phyloP scores from a whole-genome alignment of 2,888 invertebrate genomes.

The Opisthograptis luteolata region DNA sequence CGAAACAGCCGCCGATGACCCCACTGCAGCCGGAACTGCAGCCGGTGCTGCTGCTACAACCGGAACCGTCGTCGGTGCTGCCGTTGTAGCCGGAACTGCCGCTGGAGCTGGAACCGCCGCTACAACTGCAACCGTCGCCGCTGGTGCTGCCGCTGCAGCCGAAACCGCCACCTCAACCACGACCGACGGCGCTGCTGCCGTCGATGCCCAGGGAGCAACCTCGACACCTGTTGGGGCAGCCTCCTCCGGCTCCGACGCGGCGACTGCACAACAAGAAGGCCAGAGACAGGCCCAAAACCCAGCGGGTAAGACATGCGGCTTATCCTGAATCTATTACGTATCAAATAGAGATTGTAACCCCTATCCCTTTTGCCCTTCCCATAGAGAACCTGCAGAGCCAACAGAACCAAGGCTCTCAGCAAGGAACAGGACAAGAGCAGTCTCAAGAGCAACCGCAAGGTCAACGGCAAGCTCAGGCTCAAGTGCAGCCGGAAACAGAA shows the following conservation, averaged over 20 bases:
- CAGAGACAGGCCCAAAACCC: too few relatives aligned
- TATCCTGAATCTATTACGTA: constrained; percentile 54
- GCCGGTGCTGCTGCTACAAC: neutral
- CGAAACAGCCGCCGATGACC: too few relatives aligned
- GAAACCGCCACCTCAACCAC: neutral
- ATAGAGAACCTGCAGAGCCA: constrained; percentile 47
- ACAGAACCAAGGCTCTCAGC: constrained; percentile 14
- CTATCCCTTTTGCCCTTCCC: constrained; percentile 61
- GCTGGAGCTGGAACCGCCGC: neutral
- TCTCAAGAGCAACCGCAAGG: constrained; percentile 18
- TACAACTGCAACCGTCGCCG: neutral
- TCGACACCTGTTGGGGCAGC: too few relatives aligned
- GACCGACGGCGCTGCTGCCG: neutral
- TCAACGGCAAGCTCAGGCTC: constrained; percentile 17
- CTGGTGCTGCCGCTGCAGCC: neutral
- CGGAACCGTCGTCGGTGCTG: neutral
- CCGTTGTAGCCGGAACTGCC: neutral
- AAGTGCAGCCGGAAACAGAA: constrained; percentile 1
- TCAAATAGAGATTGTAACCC: constrained; percentile 67
- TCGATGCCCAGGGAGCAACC: too few relatives aligned
- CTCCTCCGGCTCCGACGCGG: too few relatives aligned
- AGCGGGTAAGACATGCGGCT: constrained; percentile 46
- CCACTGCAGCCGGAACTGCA: neutral
- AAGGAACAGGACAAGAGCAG: constrained; percentile 22
- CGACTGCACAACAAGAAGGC: too few relatives aligned